Conservation (phyloP, 2,888 invertebrate species). For the Drosophila nr. perissopoda region DNA sequence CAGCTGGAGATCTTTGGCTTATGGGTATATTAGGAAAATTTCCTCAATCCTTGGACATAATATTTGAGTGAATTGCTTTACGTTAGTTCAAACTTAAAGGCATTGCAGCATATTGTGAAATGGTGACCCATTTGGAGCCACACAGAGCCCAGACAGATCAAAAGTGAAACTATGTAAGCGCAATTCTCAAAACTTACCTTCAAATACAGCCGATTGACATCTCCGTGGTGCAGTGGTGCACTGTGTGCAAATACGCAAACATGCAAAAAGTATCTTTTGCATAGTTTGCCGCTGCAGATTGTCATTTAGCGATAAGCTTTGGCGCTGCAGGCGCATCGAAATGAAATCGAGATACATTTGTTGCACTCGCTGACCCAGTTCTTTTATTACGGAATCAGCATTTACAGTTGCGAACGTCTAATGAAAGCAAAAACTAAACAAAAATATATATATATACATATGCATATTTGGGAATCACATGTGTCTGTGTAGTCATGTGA, state of each 20-base stretch:
- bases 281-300: slow-evolving; percentile 53
- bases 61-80: not conserved
- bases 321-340: slow-evolving; percentile 60
- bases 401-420: slow-evolving; percentile 30
- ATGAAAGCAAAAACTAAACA: slow-evolving; percentile 72
- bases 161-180: slow-evolving; percentile 63
- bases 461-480: slow-evolving; percentile 15
- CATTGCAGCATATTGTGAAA: slow-evolving; percentile 14
- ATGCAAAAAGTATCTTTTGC: slow-evolving; percentile 52
- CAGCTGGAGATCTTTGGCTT: slow-evolving; percentile 43
- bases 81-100: slow-evolving; percentile 54
- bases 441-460: slow-evolving; percentile 6
- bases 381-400: slow-evolving; percentile 43
- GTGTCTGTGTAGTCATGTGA: slow-evolving; percentile 51
- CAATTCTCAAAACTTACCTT: slow-evolving; percentile 61
- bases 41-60: not conserved
- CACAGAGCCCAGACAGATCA: slow-evolving; percentile 47
- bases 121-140: slow-evolving; percentile 60
- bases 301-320: slow-evolving; percentile 70
- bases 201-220: slow-evolving; percentile 71
- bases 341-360: slow-evolving; percentile 80
- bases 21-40: slow-evolving; percentile 8
- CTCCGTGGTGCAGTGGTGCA: slow-evolving; percentile 30
- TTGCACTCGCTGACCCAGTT: slow-evolving; percentile 68
- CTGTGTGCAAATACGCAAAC: slow-evolving; percentile 35